Evolutionary conservation across 2,113 vertebrate species (phyloP), one percentile per base, ranked within the genome.

Genomic region (Phyllopteryx taeniolatus): DNA sequence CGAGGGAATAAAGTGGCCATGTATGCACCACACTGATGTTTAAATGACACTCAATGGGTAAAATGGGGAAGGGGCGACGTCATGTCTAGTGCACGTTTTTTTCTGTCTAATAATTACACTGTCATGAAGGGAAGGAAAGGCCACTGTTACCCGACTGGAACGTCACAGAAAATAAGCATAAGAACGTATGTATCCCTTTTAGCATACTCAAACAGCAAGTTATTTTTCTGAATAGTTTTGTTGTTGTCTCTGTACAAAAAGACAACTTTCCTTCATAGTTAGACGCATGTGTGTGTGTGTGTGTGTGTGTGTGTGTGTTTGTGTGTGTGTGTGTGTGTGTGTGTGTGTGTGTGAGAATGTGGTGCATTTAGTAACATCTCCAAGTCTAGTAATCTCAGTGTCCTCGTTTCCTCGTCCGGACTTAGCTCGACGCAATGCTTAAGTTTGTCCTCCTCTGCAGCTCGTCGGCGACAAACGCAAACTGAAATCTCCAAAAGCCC

Each of bases 181-280:
- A 94, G 95, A 93, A 94, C 95, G 93, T 94, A 94, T 92, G 90
- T 92, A 95, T 96, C 94, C 94, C 94, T 95, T 96, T 96, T 94
- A 94, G 93, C 93, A 94, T 84, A 91, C 91, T 94, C 93, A 86
- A 91, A 95, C 91, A 93, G 92, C 92, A 94, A 89, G 79, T 82
- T 86, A 31, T 68, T 83, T 84, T 79, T 92, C 87, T 90, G 90
- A 93, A 93, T 66, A 47, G 63, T 66, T 85, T 79, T 87, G 79
- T 84, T 85, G 71, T 84, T 54, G 69, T 80, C 49, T 93, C 92
- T 94, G 93, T 90, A 92, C 93, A 94, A 94, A 93, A 93, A 75
- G 85, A 89, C 82, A 78, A 84, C 73, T 87, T 90, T 92, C 89
- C 93, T 94, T 94, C 93, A 94, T 92, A 91, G 92, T 93, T 94